phyloP scores from a whole-genome alignment of 2,797 vertebrate species.

The Tenualosa thibaudeaui region DNA sequence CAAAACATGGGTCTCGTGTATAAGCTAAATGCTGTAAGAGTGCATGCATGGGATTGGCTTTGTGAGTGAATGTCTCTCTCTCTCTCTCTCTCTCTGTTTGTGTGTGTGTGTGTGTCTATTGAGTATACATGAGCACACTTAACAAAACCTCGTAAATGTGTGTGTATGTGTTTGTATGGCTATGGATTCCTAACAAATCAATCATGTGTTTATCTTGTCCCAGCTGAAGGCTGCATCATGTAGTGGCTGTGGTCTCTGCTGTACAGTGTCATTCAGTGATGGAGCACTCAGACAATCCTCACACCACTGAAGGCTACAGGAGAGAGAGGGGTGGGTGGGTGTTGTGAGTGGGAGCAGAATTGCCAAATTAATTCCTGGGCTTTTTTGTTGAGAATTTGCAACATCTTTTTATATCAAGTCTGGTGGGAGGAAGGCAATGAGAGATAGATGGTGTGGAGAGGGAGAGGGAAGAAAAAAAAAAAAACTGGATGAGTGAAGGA shows the following conservation, averaged over 20 bases:
- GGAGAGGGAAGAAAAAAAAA: not conserved
- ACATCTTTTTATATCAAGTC: constrained; percentile 39
- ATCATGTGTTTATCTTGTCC: not conserved
- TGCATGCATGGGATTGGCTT: not conserved
- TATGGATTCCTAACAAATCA: not conserved
- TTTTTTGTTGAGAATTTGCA: constrained; percentile 33
- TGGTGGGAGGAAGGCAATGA: constrained; percentile 32
- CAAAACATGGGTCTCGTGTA: not conserved
- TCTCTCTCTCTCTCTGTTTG: too few relatives aligned
- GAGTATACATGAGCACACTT: too few relatives aligned
- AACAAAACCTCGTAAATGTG: not conserved
- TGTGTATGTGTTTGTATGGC: not conserved
- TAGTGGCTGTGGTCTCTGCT: not conserved
- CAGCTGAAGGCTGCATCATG: not conserved
- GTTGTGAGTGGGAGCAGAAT: constrained; percentile 28
- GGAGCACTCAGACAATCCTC: not conserved
- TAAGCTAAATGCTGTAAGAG: not conserved
- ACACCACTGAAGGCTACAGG: not conserved
- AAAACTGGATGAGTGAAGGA: constrained; percentile 18
- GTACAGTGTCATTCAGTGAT: not conserved
- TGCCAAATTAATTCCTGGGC: constrained; percentile 35
- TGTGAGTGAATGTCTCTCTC: too few relatives aligned
- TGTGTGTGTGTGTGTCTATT: constrained; percentile 4
- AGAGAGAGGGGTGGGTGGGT: not conserved
- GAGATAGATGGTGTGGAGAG: not conserved